Percentiles rank a stretch among this genome's conserved stretches.
These are phyloP conservation scores for Melanotaenia boesemani DNA, from an alignment of 2,797 vertebrate species.

Conservation along the genomic window DNA sequence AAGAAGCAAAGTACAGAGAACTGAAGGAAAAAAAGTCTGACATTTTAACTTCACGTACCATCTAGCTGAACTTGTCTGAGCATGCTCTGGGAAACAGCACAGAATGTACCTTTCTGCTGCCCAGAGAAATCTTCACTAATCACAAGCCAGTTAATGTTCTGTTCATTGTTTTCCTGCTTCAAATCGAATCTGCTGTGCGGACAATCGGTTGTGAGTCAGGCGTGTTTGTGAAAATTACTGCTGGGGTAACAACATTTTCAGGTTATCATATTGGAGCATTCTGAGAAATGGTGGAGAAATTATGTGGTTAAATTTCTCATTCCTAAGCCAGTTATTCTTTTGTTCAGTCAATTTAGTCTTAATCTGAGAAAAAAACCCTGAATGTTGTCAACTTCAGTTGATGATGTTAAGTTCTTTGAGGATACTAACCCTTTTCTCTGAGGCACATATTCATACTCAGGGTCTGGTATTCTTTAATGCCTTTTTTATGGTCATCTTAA, in stretches of 20 bases:
- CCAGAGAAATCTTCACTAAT: slow-evolving; percentile 60
- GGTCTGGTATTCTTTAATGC: slow-evolving; percentile 40
- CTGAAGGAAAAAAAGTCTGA: neutral
- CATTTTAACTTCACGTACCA: slow-evolving; percentile 20
- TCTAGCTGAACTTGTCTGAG: slow-evolving; percentile 24
- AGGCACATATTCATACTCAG: slow-evolving; percentile 5
- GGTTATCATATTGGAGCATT: slow-evolving; percentile 55
- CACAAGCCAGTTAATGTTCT: slow-evolving; percentile 73
- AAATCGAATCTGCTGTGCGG: slow-evolving; percentile 66
- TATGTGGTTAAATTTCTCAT: slow-evolving; percentile 25
- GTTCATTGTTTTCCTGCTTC: slow-evolving; percentile 70
- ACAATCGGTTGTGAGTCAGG: slow-evolving; percentile 69
- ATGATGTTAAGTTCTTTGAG: neutral
- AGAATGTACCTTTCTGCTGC: slow-evolving; percentile 64
- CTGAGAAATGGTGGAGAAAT: slow-evolving; percentile 41
- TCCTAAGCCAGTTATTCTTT: slow-evolving; percentile 19
- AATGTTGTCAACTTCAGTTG: neutral
- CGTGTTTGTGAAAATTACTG: slow-evolving; percentile 69
- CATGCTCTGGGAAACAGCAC: slow-evolving; percentile 42
- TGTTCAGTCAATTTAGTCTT: slow-evolving; percentile 20
- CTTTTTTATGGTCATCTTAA: slow-evolving; percentile 47
- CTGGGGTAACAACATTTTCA: slow-evolving; percentile 62
- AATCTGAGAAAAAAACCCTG: neutral
- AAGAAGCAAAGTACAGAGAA: neutral
- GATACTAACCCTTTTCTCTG: slow-evolving; percentile 17